These are phyloP conservation scores for Pelobates fuscus DNA, from an alignment of 2,113 vertebrate species.

Conservation along the genomic window DNA sequence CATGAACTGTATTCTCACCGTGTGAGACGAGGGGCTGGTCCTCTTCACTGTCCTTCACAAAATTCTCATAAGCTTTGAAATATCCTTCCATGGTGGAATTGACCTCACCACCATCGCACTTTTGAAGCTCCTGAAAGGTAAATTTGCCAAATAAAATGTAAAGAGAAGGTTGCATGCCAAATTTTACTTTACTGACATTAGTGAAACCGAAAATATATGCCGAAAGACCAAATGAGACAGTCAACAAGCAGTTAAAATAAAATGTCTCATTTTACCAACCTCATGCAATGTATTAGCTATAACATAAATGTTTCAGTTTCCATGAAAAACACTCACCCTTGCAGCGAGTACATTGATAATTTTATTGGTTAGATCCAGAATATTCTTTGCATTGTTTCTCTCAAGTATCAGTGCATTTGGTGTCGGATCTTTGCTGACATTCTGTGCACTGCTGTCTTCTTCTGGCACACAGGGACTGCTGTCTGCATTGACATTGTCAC, in stretches of 20 bases:
- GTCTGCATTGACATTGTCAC: not conserved
- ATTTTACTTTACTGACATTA: too few relatives aligned
- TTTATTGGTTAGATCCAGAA: conserved; percentile 20
- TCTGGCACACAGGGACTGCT: not conserved
- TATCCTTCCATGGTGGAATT: conserved; percentile 35
- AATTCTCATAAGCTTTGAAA: conserved; percentile 17
- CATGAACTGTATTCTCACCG: conserved; percentile 21
- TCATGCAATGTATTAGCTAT: too few relatives aligned
- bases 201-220: too few relatives aligned
- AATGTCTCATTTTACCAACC: too few relatives aligned
- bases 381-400: conserved; percentile 29
- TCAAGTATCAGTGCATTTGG: conserved; percentile 4
- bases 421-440: not conserved
- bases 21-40: not conserved
- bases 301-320: too few relatives aligned
- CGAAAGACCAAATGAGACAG: not conserved
- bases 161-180: too few relatives aligned
- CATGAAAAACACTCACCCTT: conserved; percentile 18
- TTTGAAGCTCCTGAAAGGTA: conserved; percentile 9
- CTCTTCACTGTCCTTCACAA: not conserved
- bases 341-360: conserved; percentile 10
- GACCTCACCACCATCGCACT: conserved; percentile 19
- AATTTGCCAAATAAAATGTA: not conserved
- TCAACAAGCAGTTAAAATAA: not conserved
- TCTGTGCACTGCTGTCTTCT: not conserved